Percentiles rank a stretch among this genome's conserved stretches.
Evolutionary conservation across 2,797 vertebrate species (phyloP).

Genomic region (Phataginus tetradactyla): DNA sequence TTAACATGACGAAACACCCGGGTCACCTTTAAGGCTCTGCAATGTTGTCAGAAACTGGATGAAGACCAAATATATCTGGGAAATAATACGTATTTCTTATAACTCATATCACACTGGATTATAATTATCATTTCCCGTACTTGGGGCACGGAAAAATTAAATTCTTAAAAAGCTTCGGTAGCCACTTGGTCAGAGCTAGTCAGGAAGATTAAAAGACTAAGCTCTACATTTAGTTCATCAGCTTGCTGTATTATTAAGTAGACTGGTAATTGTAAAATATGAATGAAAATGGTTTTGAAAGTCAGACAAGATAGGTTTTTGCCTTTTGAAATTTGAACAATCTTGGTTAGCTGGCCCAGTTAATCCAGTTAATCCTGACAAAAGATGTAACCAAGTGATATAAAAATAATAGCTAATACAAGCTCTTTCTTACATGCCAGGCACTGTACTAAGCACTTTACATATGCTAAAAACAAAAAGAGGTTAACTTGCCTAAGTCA

Average conservation of each 20-base stretch:
- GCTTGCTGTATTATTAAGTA: not conserved
- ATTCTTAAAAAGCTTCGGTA: not conserved
- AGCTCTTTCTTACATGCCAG: not conserved
- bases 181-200: constrained; percentile 17
- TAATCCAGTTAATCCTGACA: not conserved
- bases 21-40: too few relatives aligned
- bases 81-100: too few relatives aligned
- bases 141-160: constrained; percentile 9
- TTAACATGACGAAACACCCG: too few relatives aligned
- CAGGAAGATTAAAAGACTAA: not conserved
- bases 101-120: too few relatives aligned
- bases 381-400: not conserved
- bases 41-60: too few relatives aligned
- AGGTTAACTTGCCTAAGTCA: not conserved
- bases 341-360: not conserved
- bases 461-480: not conserved
- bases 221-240: not conserved
- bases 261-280: constrained; percentile 19
- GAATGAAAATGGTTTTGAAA: constrained; percentile 39
- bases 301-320: not conserved
- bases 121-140: not conserved
- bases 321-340: constrained; percentile 15
- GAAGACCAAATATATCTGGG: too few relatives aligned
- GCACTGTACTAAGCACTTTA: not conserved
- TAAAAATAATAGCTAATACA: not conserved